A percentile compares a stretch with the other conserved stretches of the same genome.
These are phyloP conservation scores for Proterorhinus semilunaris DNA, from an alignment of 2,113 vertebrate species.

Conservation along the genomic window DNA sequence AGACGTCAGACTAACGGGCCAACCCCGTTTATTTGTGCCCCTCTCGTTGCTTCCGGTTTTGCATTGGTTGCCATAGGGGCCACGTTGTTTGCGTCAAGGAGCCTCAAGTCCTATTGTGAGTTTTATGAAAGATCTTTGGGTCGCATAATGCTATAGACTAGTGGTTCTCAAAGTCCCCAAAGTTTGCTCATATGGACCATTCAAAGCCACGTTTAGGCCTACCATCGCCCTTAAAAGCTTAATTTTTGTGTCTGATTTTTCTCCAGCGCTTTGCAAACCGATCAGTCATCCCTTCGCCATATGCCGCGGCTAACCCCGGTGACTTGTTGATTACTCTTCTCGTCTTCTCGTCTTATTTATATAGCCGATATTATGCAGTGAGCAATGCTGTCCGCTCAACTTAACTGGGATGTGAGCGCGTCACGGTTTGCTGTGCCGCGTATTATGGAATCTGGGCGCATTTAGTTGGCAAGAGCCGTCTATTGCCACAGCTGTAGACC, in stretches of 20 bases:
- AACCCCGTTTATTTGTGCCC: too few relatives aligned
- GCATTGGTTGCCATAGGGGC: too few relatives aligned
- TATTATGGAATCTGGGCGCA: constrained; percentile 5
- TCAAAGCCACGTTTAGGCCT: too few relatives aligned
- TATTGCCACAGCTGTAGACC: constrained; percentile 31
- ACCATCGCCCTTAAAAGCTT: background rate
- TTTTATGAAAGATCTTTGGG: too few relatives aligned
- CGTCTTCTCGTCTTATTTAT: constrained; percentile 31
- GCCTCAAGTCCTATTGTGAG: too few relatives aligned
- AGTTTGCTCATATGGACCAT: too few relatives aligned
- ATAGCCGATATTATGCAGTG: constrained; percentile 55
- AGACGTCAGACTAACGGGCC: too few relatives aligned
- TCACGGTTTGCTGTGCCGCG: constrained; percentile 52
- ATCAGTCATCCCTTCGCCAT: background rate
- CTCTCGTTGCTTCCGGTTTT: too few relatives aligned
- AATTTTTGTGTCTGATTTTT: background rate
- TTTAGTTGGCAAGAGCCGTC: constrained; percentile 33
- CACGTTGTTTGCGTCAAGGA: too few relatives aligned
- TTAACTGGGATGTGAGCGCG: constrained; percentile 53
- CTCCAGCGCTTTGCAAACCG: background rate
- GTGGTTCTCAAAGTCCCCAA: too few relatives aligned
- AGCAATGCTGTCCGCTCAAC: constrained; percentile 62
- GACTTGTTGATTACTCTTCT: background rate
- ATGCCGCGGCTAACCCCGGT: background rate
- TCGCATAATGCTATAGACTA: too few relatives aligned